These are phyloP conservation scores for Pocillopora damicornis DNA, from an alignment of 64 coral and sea anemone species.

Conservation along the genomic window DNA sequence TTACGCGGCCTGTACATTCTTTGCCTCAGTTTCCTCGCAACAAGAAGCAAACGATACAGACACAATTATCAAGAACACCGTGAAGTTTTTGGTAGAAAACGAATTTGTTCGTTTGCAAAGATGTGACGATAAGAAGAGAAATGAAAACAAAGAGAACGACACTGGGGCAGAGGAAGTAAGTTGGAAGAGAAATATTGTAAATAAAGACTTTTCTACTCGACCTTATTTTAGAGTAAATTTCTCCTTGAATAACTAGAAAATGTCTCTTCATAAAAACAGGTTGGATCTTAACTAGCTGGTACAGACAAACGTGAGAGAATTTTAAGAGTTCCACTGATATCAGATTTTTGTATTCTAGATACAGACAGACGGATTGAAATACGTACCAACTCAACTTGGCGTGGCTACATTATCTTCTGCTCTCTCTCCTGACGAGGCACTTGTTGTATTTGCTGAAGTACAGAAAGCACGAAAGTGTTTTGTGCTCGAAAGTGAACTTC, in stretches of 20 bases:
- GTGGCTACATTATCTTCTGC: constrained; percentile 86
- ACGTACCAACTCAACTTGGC: constrained; percentile 89
- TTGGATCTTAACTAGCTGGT: too few relatives aligned
- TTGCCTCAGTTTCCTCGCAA: constrained; percentile 59
- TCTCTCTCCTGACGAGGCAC: constrained; percentile 90
- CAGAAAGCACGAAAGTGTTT: constrained; percentile 98
- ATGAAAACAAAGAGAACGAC: constrained; percentile 10
- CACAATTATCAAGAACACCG: constrained; percentile 51
- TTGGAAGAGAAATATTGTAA: not conserved
- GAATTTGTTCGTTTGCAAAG: constrained; percentile 85
- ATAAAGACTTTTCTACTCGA: not conserved
- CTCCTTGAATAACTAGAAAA: too few relatives aligned
- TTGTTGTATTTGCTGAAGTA: constrained; percentile 88
- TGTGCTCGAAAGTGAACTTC: constrained; percentile 90
- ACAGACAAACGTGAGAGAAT: too few relatives aligned
- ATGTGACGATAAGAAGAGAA: constrained; percentile 19
- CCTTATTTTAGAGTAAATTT: too few relatives aligned
- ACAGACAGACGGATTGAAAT: constrained; percentile 33
- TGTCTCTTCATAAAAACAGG: too few relatives aligned
- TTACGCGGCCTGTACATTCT: constrained; percentile 90
- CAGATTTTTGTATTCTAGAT: not conserved
- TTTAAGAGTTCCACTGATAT: not conserved
- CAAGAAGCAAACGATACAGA: constrained; percentile 24
- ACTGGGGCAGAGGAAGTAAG: constrained; percentile 6
- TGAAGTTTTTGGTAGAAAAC: constrained; percentile 80